A percentile compares a stretch with the other conserved stretches of the same genome.
phyloP scores from a whole-genome alignment of 2,797 vertebrate species.

The Epinephelus malabaricus region DNA sequence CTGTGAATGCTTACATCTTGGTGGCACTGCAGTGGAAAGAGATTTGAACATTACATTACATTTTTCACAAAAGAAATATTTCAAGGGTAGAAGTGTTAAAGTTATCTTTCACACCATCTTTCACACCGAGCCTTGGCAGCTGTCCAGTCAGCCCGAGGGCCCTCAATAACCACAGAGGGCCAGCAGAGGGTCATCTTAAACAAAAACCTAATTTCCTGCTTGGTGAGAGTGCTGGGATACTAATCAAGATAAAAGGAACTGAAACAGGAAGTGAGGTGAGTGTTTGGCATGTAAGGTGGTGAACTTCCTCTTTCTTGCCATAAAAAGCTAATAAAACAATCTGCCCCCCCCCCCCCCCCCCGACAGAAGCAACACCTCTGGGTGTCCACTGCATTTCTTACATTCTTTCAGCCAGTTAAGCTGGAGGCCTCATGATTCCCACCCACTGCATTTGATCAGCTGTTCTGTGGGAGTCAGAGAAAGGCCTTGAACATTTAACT shows the following conservation, averaged over 20 bases:
- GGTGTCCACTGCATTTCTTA: slow-evolving; percentile 51
- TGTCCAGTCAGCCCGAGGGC: slow-evolving; percentile 30
- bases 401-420: slow-evolving; percentile 52
- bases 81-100: slow-evolving; percentile 8
- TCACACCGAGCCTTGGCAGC: slow-evolving; percentile 38
- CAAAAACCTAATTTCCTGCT: slow-evolving; percentile 74
- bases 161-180: slow-evolving; percentile 15
- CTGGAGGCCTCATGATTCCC: slow-evolving; percentile 23
- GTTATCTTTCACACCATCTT: slow-evolving; percentile 34
- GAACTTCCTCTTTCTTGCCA: slow-evolving; percentile 52
- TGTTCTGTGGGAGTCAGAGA: slow-evolving; percentile 51
- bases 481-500: slow-evolving; percentile 35
- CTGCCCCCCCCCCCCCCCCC: not conserved
- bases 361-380: slow-evolving; percentile 37
- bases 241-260: slow-evolving; percentile 65
- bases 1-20: slow-evolving; percentile 6
- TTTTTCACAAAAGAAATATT: not conserved
- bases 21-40: not conserved
- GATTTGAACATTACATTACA: not conserved
- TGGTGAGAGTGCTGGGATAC: slow-evolving; percentile 52
- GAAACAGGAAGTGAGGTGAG: slow-evolving; percentile 71
- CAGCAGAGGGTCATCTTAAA: slow-evolving; percentile 52
- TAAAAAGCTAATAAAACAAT: slow-evolving; percentile 33
- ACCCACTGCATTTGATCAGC: slow-evolving; percentile 61
- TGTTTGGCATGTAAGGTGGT: slow-evolving; percentile 53